Percentiles rank a stretch among this genome's conserved stretches.
Evolutionary conservation across 2,113 vertebrate species (phyloP).

Genomic region (Prietella phreatophila): DNA sequence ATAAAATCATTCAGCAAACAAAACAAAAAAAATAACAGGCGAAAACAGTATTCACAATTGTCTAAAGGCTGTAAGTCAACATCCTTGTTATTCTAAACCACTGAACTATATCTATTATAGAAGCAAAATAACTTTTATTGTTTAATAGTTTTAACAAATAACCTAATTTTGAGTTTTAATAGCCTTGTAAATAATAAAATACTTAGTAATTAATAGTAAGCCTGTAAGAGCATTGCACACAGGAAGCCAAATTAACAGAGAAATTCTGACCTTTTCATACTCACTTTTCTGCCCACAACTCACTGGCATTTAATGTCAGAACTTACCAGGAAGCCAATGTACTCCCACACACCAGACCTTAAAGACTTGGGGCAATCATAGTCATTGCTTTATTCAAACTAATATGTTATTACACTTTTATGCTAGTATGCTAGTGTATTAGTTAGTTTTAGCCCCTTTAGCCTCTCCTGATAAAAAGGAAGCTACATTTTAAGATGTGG

Average conservation of each 20-base stretch:
- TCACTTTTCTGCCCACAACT: neutral
- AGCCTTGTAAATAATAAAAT: neutral
- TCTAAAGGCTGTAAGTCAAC: neutral
- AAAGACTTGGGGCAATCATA: neutral
- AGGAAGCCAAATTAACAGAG: neutral
- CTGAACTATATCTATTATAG: neutral
- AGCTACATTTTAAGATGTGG: neutral
- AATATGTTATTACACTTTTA: neutral
- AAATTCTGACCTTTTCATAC: neutral
- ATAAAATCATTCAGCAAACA: neutral
- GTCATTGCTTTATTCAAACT: neutral
- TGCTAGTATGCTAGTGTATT: neutral
- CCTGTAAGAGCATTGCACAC: neutral
- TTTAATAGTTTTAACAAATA: neutral
- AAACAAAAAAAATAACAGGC: neutral
- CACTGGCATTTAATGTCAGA: neutral
- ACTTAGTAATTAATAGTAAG: neutral
- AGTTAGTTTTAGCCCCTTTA: neutral
- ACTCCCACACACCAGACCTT: neutral
- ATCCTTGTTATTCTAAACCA: neutral
- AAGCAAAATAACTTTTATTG: neutral
- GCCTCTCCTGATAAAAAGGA: neutral
- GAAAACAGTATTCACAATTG: neutral
- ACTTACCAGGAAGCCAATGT: neutral
- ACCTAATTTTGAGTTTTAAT: neutral